Conservation (phyloP, 2,113 vertebrate species). For the Bolborhynchus lineola region DNA sequence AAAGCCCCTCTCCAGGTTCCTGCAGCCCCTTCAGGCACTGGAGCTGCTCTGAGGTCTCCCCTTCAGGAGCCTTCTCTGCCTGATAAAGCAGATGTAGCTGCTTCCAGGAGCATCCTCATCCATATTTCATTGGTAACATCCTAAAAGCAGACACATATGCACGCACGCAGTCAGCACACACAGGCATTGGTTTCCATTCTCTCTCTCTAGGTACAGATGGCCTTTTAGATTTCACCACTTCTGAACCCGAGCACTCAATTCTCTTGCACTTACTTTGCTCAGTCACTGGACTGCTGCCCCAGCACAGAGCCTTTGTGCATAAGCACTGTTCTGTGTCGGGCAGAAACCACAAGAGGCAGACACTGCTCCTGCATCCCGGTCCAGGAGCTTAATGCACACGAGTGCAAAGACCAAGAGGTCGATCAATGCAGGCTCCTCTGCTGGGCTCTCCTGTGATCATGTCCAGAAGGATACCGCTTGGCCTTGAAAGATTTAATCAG, state of each 20-base stretch:
- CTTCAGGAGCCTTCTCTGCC: not conserved
- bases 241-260: not conserved
- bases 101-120: not conserved
- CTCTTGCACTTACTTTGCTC: not conserved
- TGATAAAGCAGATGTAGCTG: not conserved
- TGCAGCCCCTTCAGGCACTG: not conserved
- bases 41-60: not conserved
- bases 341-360: not conserved
- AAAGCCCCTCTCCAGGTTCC: not conserved
- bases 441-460: not conserved
- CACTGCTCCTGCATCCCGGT: not conserved
- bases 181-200: not conserved
- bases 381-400: not conserved
- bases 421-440: not conserved
- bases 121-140: not conserved
- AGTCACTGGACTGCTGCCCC: not conserved
- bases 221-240: not conserved
- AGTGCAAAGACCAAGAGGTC: not conserved
- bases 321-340: fast-evolving
- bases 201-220: not conserved
- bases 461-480: not conserved
- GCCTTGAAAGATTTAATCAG: not conserved
- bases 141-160: not conserved
- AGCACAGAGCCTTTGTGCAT: not conserved
- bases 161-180: not conserved